phyloP scores from a whole-genome alignment of 2,113 vertebrate genomes.

The Pelmatolapia mariae region DNA sequence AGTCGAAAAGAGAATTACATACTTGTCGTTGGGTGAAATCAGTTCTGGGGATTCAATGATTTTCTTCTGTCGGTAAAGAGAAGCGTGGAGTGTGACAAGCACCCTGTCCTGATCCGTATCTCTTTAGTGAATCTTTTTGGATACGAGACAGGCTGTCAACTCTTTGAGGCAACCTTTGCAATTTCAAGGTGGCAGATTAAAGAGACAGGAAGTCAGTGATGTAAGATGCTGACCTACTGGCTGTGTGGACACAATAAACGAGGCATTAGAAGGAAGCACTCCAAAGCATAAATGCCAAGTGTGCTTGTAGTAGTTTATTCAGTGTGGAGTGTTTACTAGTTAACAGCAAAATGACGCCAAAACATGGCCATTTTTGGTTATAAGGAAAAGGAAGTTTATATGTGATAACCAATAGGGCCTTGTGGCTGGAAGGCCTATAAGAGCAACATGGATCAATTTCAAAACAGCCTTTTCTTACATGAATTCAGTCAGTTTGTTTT shows the following conservation, averaged over 20 bases:
- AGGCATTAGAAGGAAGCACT: not conserved
- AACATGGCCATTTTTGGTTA: not conserved
- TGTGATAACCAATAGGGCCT: not conserved
- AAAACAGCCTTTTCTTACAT: too few relatives aligned
- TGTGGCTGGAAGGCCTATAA: not conserved
- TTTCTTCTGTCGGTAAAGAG: not conserved
- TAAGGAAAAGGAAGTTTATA: not conserved
- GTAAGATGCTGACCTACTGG: not conserved
- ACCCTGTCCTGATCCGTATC: not conserved
- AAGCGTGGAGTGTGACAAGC: not conserved
- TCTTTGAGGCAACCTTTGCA: not conserved
- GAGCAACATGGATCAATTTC: not conserved
- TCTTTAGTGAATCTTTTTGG: not conserved
- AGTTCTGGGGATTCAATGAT: not conserved
- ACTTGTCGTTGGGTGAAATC: not conserved
- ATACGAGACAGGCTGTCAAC: not conserved
- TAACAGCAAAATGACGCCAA: not conserved
- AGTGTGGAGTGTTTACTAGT: slow-evolving; percentile 1
- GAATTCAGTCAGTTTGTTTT: too few relatives aligned
- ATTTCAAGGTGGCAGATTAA: not conserved
- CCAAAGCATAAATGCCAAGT: not conserved
- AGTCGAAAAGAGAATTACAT: too few relatives aligned
- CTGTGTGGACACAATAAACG: not conserved
- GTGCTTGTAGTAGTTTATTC: not conserved
- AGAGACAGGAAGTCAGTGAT: not conserved